Evolutionary conservation across 2,113 vertebrate species (phyloP).

Genomic region (Rhizomys pruinosus): DNA sequence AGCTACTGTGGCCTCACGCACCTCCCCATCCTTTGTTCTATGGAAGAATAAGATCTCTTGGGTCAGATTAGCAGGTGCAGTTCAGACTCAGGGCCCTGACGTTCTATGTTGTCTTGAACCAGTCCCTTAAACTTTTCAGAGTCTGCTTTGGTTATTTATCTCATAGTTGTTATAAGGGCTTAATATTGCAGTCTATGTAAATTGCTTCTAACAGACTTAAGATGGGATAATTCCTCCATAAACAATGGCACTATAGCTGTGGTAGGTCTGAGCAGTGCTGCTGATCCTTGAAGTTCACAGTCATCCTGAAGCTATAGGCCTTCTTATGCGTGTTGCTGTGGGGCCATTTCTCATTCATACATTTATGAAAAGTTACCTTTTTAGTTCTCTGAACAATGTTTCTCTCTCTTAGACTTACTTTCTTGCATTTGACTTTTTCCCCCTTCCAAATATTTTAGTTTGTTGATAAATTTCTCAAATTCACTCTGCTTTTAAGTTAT

Average conservation of each 20-base stretch:
- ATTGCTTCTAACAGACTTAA: not conserved
- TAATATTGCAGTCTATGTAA: not conserved
- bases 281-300: not conserved
- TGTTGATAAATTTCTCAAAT: not conserved
- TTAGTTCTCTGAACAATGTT: slow-evolving; percentile 5
- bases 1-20: not conserved
- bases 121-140: not conserved
- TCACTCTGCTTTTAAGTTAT: slow-evolving; percentile 11
- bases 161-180: not conserved
- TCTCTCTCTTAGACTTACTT: slow-evolving; percentile 23
- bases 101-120: not conserved
- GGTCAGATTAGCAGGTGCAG: not conserved
- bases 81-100: not conserved
- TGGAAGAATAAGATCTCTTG: not conserved
- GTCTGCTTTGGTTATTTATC: not conserved
- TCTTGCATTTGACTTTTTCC: not conserved
- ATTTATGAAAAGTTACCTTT: not conserved
- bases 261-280: not conserved
- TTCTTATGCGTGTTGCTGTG: not conserved
- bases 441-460: slow-evolving; percentile 3
- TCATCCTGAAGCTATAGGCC: not conserved
- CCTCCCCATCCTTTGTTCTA: not conserved
- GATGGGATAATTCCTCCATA: not conserved
- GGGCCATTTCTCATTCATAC: not conserved
- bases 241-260: not conserved